These are phyloP conservation scores for Psammodynastes pulverulentus DNA, from an alignment of 2,113 vertebrate species.

Conservation along the genomic window DNA sequence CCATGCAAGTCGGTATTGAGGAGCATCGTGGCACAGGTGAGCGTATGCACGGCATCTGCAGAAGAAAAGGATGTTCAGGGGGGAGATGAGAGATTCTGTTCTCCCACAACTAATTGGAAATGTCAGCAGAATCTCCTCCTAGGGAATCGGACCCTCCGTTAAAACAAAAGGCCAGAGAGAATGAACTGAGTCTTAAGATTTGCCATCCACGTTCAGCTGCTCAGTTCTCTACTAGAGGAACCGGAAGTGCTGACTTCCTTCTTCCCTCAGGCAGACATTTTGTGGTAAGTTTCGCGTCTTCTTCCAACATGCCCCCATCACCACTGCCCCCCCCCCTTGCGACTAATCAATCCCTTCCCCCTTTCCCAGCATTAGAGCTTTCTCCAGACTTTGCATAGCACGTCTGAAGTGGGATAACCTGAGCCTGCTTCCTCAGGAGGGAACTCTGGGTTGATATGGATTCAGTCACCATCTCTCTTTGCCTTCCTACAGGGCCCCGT, in stretches of 20 bases:
- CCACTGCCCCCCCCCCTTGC: neutral
- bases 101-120: neutral
- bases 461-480: neutral
- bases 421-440: neutral
- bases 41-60: slow-evolving; percentile 77
- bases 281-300: neutral
- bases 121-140: neutral
- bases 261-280: neutral
- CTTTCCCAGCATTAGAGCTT: neutral
- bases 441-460: no score
- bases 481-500: neutral
- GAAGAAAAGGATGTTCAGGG: neutral
- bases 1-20: slow-evolving; percentile 91
- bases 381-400: neutral
- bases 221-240: neutral
- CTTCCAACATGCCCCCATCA: neutral
- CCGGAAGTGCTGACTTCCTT: neutral
- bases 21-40: slow-evolving; percentile 89
- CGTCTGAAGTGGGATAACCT: neutral
- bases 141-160: neutral
- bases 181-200: neutral
- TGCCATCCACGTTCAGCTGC: neutral
- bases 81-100: no score
- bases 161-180: neutral
- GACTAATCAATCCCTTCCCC: neutral